Evolutionary conservation across 2,888 invertebrate genomes (phyloP), one percentile per base, ranked within the genome.

Genomic region (Cataglyphis livida): DNA sequence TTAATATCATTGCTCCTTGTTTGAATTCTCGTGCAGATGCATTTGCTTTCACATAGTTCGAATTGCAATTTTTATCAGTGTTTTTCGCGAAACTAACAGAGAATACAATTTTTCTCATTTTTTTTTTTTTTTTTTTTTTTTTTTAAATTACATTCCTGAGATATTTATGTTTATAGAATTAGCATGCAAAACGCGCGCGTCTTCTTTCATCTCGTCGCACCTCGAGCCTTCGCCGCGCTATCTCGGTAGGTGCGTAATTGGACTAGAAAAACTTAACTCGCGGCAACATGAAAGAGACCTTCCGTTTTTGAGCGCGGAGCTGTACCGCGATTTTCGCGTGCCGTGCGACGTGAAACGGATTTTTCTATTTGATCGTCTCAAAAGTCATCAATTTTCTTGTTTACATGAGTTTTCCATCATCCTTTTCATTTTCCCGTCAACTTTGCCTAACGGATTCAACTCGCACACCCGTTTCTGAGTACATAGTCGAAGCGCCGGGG

Each of bases 361-460:
- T 41, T 35, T 44, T 35, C 65, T 35, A 48, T 75, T 75, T 61
- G 73, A 73, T 73, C 74, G 35, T 65, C 65, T 65, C 65, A 48
- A 75, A 75, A 68, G 51, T 75, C 66, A 75, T 75, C 75, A 65
- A 66, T 75, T 75, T 66, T 25, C 66, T 65, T 51, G 66, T 76
- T 76, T 68, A 76, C 76, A 54, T 28, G 76, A 68, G 76, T 76
- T 76, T 68, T 76, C 76, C 76, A 76, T 66, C 76, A 66, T 76
- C 68, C 51, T 51, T 76, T 68, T 76, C 51, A 76, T 76, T 76
- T 75, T 68, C 68, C 38, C 28, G 68, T 76, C 68, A 38, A 38
- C 54, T 35, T 66, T 51, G 38, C 25, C 25, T 21, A 51, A 65
- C 65, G 35, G 38, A 68, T 76, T 66, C 76, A 28, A 38, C 51